phyloP scores from a whole-genome alignment of 2,113 vertebrate species.

The Chamaea fasciata region DNA sequence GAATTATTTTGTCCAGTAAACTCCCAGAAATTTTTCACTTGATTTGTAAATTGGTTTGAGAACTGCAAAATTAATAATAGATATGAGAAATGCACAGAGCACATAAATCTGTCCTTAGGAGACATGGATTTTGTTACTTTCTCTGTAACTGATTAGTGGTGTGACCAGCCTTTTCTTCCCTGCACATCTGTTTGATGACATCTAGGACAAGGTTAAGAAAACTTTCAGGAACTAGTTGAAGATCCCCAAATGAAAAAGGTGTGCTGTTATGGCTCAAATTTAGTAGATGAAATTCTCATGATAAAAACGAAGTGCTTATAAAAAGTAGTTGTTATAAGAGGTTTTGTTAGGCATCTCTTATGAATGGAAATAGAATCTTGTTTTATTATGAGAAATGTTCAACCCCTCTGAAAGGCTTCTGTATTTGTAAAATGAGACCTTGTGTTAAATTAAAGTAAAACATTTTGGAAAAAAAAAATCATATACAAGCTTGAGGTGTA shows the following conservation, averaged over 20 bases:
- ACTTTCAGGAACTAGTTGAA: not conserved
- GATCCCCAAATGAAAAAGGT: not conserved
- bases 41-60: not conserved
- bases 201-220: not conserved
- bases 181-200: not conserved
- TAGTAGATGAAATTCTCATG: not conserved
- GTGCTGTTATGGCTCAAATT: not conserved
- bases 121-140: not conserved
- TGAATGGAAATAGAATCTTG: not conserved
- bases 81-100: not conserved
- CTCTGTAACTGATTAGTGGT: not conserved
- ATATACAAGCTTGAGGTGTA: not conserved
- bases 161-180: not conserved
- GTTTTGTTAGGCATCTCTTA: not conserved
- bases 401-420: not conserved
- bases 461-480: not conserved
- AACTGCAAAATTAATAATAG: not conserved
- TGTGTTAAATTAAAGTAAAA: not conserved
- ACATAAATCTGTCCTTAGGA: not conserved
- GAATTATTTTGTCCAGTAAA: not conserved
- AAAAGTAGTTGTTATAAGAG: not conserved
- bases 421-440: not conserved
- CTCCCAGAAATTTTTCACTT: not conserved
- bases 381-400: not conserved
- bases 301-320: not conserved